Percentiles rank a stretch among this genome's conserved stretches.
Conservation (phyloP, 1,140 invertebrate species). For the Choristoneura fumiferana region DNA sequence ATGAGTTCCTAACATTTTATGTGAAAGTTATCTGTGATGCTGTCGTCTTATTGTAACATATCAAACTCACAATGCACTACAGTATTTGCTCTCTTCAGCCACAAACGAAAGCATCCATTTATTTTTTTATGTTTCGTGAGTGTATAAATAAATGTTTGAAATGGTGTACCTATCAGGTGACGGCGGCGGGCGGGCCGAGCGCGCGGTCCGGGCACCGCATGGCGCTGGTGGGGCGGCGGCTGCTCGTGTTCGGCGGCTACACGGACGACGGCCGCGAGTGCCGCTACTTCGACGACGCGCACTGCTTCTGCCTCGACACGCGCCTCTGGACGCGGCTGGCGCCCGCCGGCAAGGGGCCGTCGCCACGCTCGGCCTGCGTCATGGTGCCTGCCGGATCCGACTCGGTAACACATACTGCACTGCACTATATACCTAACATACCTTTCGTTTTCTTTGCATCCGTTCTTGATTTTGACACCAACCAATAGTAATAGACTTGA, state of each 20-base stretch:
- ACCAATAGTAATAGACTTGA: no score
- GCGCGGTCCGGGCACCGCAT: constrained; percentile 95
- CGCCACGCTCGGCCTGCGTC: constrained; percentile 79
- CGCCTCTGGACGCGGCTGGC: constrained; percentile 90
- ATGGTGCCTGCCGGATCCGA: constrained; percentile 64
- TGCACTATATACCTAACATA: no score
- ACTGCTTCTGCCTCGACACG: constrained; percentile 89
- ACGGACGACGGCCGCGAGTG: constrained; percentile 93
- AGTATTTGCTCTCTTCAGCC: no score
- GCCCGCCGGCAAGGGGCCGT: constrained; percentile 81
- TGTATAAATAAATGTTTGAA: constrained; percentile 7
- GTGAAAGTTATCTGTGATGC: no score
- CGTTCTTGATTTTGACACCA: no score
- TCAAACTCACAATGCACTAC: no score
- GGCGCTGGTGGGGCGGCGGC: constrained; percentile 85
- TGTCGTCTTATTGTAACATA: no score
- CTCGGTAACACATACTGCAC: constrained; percentile 59
- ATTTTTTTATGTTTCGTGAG: no score
- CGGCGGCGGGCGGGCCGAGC: constrained; percentile 86
- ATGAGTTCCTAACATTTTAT: no score
- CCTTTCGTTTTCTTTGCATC: no score
- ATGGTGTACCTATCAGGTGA: constrained; percentile 47
- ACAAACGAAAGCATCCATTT: no score
- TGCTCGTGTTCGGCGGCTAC: constrained; percentile 95
- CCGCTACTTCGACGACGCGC: constrained; percentile 94